Evolutionary conservation across 1,140 invertebrate genomes (phyloP), one percentile per base, ranked within the genome.

Genomic region (Drosophila truncata): DNA sequence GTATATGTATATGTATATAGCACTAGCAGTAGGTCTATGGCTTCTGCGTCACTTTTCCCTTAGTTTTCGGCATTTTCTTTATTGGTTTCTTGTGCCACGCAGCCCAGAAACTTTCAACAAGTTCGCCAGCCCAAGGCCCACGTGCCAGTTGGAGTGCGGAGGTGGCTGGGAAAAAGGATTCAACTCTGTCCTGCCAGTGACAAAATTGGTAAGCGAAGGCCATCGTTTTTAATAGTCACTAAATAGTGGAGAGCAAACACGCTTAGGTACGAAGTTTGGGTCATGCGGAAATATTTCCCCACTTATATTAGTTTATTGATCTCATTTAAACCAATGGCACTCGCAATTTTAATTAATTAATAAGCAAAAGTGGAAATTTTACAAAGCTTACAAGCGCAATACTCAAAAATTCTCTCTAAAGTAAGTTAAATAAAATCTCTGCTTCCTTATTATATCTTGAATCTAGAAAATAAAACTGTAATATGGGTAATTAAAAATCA

Each of bases 41-140:
- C 63, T 37, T 42, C 44, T 67, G 41, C 60, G 67, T 25, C 63
- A 82, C 60, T 78, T 86, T 82, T 67, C 71, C 80, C 63, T 49
- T 74, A 84, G 80, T 88, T 87, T 77, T 69, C 14, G 35, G 55
- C 55, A 77, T 73, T 83, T 88, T 88, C 84, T 87, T 87, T 87
- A 87, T 87, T 74, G 84, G 77, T 80, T 83, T 70, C 49, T 66
- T 88, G 67, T 62, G 77, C 80, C 55, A 67, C 52, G 54, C 77
- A 67, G 77, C 57, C 71, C 20, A 54, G n/a, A 75, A 64, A 69
- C 70, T 73, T 65, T 64, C 60, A 64, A 87, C 82, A 83, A 77
- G 71, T 74, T 79, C 37, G 52, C 29, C 18, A n/a, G 18, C 35
- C 41, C 25, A 35, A 20, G 31, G 55, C 3, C 18, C 49, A 52